Conservation (phyloP, 2,113 vertebrate genomes). For the Dipodomys merriami region DNA sequence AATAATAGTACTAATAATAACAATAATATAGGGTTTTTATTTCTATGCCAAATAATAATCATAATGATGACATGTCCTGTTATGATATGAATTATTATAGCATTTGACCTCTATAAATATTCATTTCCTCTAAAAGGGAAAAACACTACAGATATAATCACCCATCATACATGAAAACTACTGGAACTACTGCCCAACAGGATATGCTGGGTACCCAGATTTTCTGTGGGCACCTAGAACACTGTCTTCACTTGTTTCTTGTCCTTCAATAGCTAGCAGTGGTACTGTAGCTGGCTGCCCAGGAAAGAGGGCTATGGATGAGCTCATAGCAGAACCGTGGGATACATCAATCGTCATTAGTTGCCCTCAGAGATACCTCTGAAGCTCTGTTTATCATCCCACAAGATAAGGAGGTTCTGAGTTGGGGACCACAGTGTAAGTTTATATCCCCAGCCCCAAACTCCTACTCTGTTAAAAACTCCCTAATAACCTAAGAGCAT, state of each 20-base stretch:
- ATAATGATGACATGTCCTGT: neutral
- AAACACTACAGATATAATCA: neutral
- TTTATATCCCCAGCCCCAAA: neutral
- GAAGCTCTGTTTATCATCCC: neutral
- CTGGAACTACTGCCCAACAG: neutral
- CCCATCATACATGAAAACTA: neutral
- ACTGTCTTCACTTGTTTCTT: neutral
- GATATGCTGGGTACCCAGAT: neutral
- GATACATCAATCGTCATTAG: neutral
- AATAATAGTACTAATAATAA: too few relatives aligned
- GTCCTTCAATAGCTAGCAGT: neutral
- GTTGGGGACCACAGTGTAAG: neutral
- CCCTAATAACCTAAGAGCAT: neutral
- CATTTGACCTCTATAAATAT: neutral
- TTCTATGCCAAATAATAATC: conserved; percentile 2
- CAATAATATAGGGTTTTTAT: too few relatives aligned
- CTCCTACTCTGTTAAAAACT: neutral
- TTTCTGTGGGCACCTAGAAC: neutral
- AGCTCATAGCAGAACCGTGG: neutral
- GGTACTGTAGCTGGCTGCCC: neutral
- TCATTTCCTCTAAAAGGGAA: neutral
- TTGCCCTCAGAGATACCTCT: neutral
- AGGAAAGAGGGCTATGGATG: neutral
- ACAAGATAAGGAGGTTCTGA: neutral
- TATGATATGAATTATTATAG: conserved; percentile 20